phyloP scores from a whole-genome alignment of 2,113 vertebrate species.

The Clarias batrachus region DNA sequence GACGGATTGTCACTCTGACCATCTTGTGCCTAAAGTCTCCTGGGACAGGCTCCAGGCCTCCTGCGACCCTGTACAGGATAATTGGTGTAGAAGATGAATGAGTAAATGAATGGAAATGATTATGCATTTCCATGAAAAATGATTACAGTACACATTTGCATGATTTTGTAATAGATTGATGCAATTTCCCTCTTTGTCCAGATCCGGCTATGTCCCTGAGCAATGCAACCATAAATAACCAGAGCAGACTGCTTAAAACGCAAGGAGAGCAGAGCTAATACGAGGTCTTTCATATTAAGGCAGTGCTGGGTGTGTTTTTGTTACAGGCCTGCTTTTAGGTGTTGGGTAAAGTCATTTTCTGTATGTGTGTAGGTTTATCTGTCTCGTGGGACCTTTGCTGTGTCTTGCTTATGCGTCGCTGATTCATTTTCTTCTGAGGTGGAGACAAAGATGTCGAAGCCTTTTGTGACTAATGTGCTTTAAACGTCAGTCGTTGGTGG shows the following conservation, averaged over 20 bases:
- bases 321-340: not conserved
- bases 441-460: not conserved
- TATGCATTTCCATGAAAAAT: no score
- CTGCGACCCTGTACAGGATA: no score
- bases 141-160: no score
- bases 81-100: no score
- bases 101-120: no score
- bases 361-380: not conserved
- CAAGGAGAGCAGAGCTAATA: not conserved
- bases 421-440: not conserved
- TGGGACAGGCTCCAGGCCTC: no score
- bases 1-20: no score
- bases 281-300: not conserved
- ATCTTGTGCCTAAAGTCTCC: no score
- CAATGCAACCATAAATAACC: not conserved
- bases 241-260: not conserved
- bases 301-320: not conserved
- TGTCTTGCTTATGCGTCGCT: not conserved
- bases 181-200: not conserved
- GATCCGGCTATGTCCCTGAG: not conserved
- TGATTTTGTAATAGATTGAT: conserved; percentile 1
- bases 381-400: not conserved
- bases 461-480: not conserved
- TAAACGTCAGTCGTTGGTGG: not conserved
- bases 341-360: not conserved